Percentiles rank a stretch among this genome's conserved stretches.
Conservation (phyloP, 2,113 vertebrate species). For the Echinops telfairi region DNA sequence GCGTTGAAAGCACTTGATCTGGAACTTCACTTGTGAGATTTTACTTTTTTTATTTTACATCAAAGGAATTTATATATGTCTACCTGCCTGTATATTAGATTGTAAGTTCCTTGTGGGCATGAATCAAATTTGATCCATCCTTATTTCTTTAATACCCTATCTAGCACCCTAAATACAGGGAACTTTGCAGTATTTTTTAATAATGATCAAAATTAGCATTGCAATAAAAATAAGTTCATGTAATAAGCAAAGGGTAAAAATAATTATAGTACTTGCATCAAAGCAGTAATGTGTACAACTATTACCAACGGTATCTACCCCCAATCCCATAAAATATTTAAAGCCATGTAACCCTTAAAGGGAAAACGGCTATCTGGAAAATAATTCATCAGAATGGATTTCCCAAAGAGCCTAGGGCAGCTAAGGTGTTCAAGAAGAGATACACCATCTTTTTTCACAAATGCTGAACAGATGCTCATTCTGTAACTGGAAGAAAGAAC, state of each 20-base stretch:
- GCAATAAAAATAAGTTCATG: neutral
- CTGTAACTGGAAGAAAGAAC: neutral
- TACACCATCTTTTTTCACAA: neutral
- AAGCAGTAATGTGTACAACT: neutral
- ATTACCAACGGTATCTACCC: neutral
- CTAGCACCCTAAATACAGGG: neutral
- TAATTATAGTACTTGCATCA: conserved; percentile 30
- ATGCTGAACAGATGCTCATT: conserved; percentile 18
- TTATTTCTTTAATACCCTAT: neutral
- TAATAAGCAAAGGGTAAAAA: neutral
- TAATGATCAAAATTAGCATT: neutral
- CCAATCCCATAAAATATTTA: neutral
- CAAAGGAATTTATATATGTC: neutral
- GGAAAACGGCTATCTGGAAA: neutral
- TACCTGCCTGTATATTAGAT: neutral
- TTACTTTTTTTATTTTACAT: neutral
- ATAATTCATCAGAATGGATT: neutral
- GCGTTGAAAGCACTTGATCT: neutral
- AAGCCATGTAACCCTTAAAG: neutral
- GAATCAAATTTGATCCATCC: neutral
- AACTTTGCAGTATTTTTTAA: neutral
- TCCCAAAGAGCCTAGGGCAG: neutral
- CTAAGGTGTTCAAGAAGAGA: neutral
- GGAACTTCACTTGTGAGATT: neutral
- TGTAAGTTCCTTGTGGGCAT: neutral